Conservation (phyloP, 2,888 invertebrate genomes). For the Hartigia nigra region DNA sequence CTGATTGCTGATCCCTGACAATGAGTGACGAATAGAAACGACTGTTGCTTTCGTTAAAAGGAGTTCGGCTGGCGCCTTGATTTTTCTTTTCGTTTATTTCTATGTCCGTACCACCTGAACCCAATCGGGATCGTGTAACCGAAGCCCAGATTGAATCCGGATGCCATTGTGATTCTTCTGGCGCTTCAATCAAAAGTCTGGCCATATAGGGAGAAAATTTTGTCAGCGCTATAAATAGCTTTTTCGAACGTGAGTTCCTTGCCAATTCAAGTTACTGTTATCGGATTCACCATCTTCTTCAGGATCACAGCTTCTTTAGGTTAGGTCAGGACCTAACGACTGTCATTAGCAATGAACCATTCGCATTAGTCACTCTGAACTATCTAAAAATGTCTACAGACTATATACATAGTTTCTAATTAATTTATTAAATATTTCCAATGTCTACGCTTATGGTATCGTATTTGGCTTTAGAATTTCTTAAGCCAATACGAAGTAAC, state of each 20-base stretch:
- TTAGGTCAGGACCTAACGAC: neutral
- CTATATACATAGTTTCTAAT: neutral
- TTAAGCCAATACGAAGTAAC: neutral
- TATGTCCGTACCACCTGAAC: neutral
- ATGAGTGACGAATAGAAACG: neutral
- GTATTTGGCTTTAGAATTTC: neutral
- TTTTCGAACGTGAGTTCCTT: neutral
- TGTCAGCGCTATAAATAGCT: slow-evolving; percentile 23
- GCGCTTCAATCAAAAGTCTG: slow-evolving; percentile 13
- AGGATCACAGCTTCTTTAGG: neutral
- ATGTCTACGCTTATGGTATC: neutral
- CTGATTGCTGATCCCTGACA: neutral
- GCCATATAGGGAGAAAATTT: slow-evolving; percentile 22
- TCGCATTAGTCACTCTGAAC: neutral
- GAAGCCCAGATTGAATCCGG: slow-evolving; percentile 19
- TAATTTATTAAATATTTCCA: neutral
- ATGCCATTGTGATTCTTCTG: slow-evolving; percentile 7
- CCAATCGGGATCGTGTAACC: neutral
- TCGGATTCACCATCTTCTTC: neutral
- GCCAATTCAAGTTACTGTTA: neutral
- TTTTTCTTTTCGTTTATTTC: neutral
- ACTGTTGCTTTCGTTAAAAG: neutral
- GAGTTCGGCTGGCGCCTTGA: neutral
- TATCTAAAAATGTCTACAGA: neutral
- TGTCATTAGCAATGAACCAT: neutral